These are phyloP conservation scores for Rhopalosiphum maidis DNA, from an alignment of 1,140 invertebrate species.

Conservation along the genomic window DNA sequence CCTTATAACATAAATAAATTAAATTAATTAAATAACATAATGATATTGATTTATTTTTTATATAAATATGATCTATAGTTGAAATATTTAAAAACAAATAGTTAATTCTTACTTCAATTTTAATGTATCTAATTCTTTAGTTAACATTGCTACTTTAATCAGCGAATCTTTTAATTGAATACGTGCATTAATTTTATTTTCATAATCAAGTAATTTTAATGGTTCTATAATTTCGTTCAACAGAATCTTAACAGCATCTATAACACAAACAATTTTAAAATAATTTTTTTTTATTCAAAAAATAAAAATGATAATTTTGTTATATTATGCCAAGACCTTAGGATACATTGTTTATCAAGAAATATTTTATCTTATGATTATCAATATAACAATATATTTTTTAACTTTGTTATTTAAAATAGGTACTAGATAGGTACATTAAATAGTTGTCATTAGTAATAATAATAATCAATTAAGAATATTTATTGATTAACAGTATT, in stretches of 20 bases:
- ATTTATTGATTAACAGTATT: background rate
- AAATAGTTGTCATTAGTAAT: background rate
- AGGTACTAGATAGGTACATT: background rate
- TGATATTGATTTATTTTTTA: background rate
- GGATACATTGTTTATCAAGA: background rate
- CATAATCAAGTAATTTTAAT: background rate
- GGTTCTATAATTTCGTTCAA: conserved; percentile 13
- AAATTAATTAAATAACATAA: background rate
- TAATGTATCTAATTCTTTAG: conserved; percentile 9
- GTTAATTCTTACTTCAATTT: conserved; percentile 31
- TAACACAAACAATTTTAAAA: background rate
- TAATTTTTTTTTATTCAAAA: too few relatives aligned
- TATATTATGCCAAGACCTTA: too few relatives aligned
- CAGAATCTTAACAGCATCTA: background rate
- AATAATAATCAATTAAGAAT: background rate
- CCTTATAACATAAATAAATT: background rate
- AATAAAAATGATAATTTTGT: background rate
- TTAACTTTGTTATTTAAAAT: background rate
- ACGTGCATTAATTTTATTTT: background rate
- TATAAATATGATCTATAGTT: background rate
- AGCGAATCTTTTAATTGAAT: background rate
- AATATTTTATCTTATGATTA: background rate
- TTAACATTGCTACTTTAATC: conserved; percentile 6
- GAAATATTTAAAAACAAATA: background rate
- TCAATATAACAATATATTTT: background rate